phyloP scores from a whole-genome alignment of 2,888 invertebrate species.

The Neoaliturus tenellus region DNA sequence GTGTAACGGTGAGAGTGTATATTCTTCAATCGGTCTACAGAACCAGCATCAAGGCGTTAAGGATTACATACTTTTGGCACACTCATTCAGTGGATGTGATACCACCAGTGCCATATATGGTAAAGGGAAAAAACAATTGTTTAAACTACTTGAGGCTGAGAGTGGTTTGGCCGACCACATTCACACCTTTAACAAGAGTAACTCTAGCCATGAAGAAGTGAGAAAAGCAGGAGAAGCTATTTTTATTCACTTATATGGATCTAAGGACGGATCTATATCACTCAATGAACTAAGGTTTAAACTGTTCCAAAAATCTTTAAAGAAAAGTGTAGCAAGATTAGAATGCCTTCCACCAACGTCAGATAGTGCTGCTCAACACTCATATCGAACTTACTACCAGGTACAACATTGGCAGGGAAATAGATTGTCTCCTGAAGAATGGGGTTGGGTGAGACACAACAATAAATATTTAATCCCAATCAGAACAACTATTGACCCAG shows the following conservation, averaged over 20 bases:
- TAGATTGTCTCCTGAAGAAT: background rate
- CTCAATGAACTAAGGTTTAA: background rate
- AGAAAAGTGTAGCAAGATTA: background rate
- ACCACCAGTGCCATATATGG: too few relatives aligned
- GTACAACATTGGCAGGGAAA: background rate
- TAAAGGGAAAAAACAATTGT: background rate
- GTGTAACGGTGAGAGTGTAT: too few relatives aligned
- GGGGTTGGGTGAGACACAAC: conserved; percentile 27
- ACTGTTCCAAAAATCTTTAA: background rate
- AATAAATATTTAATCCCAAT: conserved; percentile 9
- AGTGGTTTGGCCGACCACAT: background rate
- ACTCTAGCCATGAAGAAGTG: background rate
- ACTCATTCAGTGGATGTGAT: too few relatives aligned
- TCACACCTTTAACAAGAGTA: background rate
- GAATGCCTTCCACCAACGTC: background rate
- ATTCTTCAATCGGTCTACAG: too few relatives aligned
- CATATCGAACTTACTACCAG: background rate
- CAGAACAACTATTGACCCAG: conserved; percentile 13
- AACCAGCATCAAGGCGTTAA: too few relatives aligned
- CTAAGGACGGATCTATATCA: background rate
- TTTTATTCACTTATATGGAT: background rate
- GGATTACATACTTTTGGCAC: too few relatives aligned
- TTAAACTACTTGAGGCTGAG: background rate
- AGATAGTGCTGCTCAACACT: background rate
- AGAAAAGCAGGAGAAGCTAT: background rate